phyloP scores from a whole-genome alignment of 2,113 vertebrate species.

The Perccottus glenii region DNA sequence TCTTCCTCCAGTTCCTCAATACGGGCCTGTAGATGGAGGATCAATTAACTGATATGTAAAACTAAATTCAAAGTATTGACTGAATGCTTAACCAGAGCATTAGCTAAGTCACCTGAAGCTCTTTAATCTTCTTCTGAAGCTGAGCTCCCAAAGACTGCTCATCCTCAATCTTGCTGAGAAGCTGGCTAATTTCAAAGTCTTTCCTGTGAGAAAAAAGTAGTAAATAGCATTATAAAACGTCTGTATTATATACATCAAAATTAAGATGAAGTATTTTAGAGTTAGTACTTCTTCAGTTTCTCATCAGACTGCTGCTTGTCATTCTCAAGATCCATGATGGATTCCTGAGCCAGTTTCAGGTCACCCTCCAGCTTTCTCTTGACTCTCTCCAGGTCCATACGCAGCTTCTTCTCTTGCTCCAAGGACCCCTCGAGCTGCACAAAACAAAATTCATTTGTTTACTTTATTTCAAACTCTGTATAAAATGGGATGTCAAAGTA shows the following conservation, averaged over 20 bases:
- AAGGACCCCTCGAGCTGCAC: constrained; percentile 83
- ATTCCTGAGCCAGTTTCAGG: constrained; percentile 72
- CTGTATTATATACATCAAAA: not conserved
- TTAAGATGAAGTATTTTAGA: not conserved
- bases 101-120: constrained; percentile 51
- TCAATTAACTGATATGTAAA: not conserved
- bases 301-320: constrained; percentile 69
- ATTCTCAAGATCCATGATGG: constrained; percentile 73
- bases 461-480: not conserved
- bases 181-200: constrained; percentile 65
- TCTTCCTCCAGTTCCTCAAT: constrained; percentile 79
- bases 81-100: not conserved
- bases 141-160: constrained; percentile 68
- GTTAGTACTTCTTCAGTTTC: constrained; percentile 59
- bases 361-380: constrained; percentile 76
- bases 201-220: constrained; percentile 37
- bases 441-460: not conserved
- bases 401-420: constrained; percentile 87
- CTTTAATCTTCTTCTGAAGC: constrained; percentile 71
- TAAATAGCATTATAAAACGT: not conserved
- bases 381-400: constrained; percentile 83
- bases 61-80: not conserved
- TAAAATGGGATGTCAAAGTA: not conserved
- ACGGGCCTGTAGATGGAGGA: constrained; percentile 52
- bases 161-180: constrained; percentile 68